phyloP scores from a whole-genome alignment of 2,113 vertebrate genomes.

The Myiozetetes cayanensis region DNA sequence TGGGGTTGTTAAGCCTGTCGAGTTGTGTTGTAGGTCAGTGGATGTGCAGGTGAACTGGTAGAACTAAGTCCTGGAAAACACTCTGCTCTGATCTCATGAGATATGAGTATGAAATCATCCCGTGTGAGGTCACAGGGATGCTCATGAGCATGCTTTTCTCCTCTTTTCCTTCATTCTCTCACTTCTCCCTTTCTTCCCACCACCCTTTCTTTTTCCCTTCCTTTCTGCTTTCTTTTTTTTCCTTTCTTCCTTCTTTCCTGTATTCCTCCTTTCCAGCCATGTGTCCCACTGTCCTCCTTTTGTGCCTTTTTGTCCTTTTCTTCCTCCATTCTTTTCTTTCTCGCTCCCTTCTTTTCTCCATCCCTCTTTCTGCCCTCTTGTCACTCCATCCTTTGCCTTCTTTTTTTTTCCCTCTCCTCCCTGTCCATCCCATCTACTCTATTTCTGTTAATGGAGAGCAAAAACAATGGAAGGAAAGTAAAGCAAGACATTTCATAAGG shows the following conservation, averaged over 20 bases:
- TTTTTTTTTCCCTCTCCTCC: neutral
- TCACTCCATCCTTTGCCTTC: neutral
- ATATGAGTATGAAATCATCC: neutral
- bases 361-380: neutral
- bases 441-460: neutral
- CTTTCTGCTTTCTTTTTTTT: neutral
- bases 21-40: neutral
- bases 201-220: neutral
- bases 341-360: neutral
- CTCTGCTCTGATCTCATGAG: neutral
- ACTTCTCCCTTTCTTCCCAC: neutral
- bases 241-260: neutral
- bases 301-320: neutral
- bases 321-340: neutral
- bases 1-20: accelerated
- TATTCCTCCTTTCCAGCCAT: neutral
- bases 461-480: neutral
- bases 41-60: neutral
- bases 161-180: neutral
- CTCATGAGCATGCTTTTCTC: neutral
- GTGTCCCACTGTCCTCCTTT: neutral
- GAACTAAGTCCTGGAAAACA: neutral
- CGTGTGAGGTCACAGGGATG: neutral
- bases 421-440: neutral
- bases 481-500: neutral